Base-by-base conservation (phyloP, 2,888 invertebrate genomes). In the Dimorphilus gyrociliatus region DNA sequence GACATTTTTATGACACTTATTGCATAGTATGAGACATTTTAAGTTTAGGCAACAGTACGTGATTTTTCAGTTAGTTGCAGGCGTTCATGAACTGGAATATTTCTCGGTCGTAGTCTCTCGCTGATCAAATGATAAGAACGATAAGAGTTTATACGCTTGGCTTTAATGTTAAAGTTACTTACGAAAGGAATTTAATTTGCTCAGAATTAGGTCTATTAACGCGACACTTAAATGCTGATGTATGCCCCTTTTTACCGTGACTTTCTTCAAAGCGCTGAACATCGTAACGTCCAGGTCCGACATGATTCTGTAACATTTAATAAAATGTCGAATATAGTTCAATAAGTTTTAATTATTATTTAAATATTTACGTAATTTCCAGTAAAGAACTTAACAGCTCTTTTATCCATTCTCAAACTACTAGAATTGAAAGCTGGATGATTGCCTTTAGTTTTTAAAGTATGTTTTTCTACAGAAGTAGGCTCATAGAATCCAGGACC, bases 251-350 rank as follows among this genome's bases (percentile, higher is more conserved):
- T n/a, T 38, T 36, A 33, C 56, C 50, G 25, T 54, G 52, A 7
- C 49, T 44, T 16, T 58, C 55, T 10, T 55, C 51, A 38, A 40
- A 56, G 32, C 50, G 53, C 42, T 55, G 55, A 8, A 59, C 39
- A 30, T 58, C 58, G 44, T 60, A 60, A 2, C 59, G 47, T 17
- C 59, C 60, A n/a, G 59, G 46, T 28, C 59, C 60, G 25, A 60
- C 56, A 13, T 55, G 54, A 37, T 58, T 59, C 59, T 59, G 38
- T 16, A 38, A 33, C 7, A 10, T 19, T 24, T 28, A 32, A 27
- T 4, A 3, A 31, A 19, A 23, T n/a, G n/a, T n/a, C n/a, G n/a
- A n/a, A n/a, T n/a, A n/a, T n/a, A n/a, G n/a, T n/a, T n/a, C n/a
- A n/a, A n/a, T n/a, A 12, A 27, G 3, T 27, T 27, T 27, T 12